Evolutionary conservation across 1,140 invertebrate species (phyloP).

Genomic region (Meloidogyne hapla): DNA sequence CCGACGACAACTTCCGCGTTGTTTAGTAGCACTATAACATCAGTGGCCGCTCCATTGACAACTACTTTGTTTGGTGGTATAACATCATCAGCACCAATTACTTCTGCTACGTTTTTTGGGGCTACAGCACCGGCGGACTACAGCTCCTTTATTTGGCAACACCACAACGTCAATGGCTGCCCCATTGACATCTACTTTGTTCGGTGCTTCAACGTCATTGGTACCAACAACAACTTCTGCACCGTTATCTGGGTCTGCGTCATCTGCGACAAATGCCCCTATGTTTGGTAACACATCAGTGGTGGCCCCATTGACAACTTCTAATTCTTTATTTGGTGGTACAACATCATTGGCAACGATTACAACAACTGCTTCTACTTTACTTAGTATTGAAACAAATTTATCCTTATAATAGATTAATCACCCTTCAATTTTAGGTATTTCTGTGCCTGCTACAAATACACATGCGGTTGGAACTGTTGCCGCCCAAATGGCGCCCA

Average conservation of each 20-base stretch:
- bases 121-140: too few relatives aligned
- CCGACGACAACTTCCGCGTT: not conserved
- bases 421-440: not conserved
- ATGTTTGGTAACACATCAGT: not conserved
- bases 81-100: too few relatives aligned
- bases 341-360: too few relatives aligned
- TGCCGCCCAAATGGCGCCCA: too few relatives aligned
- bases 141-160: too few relatives aligned
- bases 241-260: not conserved
- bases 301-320: too few relatives aligned
- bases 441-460: not conserved
- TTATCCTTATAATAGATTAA: not conserved
- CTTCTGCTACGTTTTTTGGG: too few relatives aligned
- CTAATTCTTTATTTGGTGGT: not conserved
- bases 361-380: not conserved
- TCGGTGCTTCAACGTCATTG: too few relatives aligned
- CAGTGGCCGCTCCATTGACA: not conserved
- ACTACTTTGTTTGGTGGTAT: too few relatives aligned
- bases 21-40: constrained; percentile 2
- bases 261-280: too few relatives aligned
- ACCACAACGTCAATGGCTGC: too few relatives aligned
- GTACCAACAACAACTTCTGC: not conserved
- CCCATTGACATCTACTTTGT: too few relatives aligned
- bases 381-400: not conserved
- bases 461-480: not conserved